phyloP scores from a whole-genome alignment of 1,140 invertebrate species.

The Hylaeus anthracinus region DNA sequence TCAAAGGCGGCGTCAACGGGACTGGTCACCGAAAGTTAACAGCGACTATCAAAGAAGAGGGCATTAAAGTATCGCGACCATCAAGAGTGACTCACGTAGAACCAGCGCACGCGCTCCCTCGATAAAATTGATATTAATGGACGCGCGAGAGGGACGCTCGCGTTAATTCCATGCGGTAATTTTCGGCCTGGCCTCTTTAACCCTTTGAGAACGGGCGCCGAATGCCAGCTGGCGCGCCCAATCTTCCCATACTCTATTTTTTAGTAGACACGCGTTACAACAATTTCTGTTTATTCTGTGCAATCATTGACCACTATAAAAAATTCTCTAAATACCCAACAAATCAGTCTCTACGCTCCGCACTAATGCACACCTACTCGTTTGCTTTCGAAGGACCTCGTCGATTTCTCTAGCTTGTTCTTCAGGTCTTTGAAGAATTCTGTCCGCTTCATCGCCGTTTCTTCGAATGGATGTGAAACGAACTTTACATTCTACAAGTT shows the following conservation, averaged over 20 bases:
- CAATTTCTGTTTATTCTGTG: too few relatives aligned
- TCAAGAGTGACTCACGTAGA: neutral
- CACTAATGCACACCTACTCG: too few relatives aligned
- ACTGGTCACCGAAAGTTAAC: neutral
- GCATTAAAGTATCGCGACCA: conserved; percentile 27
- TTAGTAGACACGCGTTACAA: neutral
- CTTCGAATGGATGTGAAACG: conserved; percentile 9
- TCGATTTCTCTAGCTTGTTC: too few relatives aligned
- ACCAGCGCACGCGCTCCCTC: neutral
- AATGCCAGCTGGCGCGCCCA: neutral
- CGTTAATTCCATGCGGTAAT: conserved; percentile 19
- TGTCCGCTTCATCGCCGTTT: neutral
- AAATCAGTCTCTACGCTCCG: too few relatives aligned
- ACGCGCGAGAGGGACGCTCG: neutral
- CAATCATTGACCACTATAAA: too few relatives aligned
- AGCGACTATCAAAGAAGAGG: neutral
- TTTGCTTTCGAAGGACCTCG: too few relatives aligned
- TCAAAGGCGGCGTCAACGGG: conserved; percentile 28
- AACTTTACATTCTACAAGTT: neutral
- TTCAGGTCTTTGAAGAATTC: too few relatives aligned
- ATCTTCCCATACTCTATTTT: neutral
- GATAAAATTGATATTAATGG: conserved; percentile 43
- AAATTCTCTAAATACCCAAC: too few relatives aligned
- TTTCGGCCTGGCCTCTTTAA: conserved; percentile 15
- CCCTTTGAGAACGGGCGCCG: neutral